phyloP scores from a whole-genome alignment of 2,797 vertebrate species.

The Siniperca obscura region DNA sequence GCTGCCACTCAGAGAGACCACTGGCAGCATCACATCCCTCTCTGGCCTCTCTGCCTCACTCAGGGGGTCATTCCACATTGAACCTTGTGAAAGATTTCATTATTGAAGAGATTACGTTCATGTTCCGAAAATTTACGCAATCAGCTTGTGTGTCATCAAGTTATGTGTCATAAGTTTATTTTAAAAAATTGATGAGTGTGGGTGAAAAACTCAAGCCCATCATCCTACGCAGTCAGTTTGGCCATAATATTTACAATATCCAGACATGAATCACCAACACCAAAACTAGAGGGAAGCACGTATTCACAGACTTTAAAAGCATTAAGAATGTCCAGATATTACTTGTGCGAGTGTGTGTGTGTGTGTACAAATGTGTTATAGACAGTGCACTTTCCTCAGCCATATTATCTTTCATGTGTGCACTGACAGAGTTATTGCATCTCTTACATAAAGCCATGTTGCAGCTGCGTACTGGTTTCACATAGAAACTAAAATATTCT shows the following conservation, averaged over 20 bases:
- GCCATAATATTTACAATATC: conserved; percentile 78
- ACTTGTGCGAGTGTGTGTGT: conserved; percentile 28
- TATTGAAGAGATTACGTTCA: conserved; percentile 46
- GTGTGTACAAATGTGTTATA: conserved; percentile 46
- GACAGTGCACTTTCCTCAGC: conserved; percentile 28
- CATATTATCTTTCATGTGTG: conserved; percentile 37
- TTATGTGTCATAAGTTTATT: conserved; percentile 72
- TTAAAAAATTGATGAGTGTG: conserved; percentile 55
- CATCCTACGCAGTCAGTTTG: conserved; percentile 64
- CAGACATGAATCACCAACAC: conserved; percentile 72
- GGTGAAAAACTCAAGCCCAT: conserved; percentile 63
- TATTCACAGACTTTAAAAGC: conserved; percentile 50
- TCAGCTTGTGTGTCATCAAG: conserved; percentile 59
- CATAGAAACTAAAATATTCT: conserved; percentile 42
- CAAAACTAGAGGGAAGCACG: conserved; percentile 44
- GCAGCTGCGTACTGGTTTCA: conserved; percentile 37
- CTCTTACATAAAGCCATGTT: conserved; percentile 30
- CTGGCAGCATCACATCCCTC: conserved; percentile 77
- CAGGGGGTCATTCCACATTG: conserved; percentile 70
- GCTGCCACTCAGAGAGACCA: conserved; percentile 76
- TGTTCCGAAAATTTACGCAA: conserved; percentile 62
- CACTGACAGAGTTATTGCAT: conserved; percentile 34
- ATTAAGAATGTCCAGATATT: conserved; percentile 35
- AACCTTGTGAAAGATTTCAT: conserved; percentile 62
- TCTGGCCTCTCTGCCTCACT: conserved; percentile 75